Conservation (phyloP, 1,140 invertebrate genomes). For the Bombus polaris region DNA sequence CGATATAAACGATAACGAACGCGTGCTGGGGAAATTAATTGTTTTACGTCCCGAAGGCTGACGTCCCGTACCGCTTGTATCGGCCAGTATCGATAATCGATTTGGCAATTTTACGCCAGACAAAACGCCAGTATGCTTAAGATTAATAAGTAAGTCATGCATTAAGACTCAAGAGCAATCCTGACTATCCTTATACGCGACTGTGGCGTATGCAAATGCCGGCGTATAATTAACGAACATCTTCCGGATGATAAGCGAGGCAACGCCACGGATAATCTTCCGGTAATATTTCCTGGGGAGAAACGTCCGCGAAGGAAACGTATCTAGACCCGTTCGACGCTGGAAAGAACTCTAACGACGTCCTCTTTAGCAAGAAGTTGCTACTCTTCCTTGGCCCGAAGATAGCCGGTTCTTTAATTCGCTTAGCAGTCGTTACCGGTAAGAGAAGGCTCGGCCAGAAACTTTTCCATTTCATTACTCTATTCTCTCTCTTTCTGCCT, state of each 20-base stretch:
- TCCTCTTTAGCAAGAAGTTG: conserved; percentile 67
- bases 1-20: neutral
- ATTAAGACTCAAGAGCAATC: conserved; percentile 11
- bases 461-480: conserved; percentile 80
- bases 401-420: conserved; percentile 77
- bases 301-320: neutral
- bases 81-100: conserved; percentile 34
- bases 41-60: neutral
- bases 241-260: conserved; percentile 40
- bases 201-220: conserved; percentile 32
- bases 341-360: conserved; percentile 52
- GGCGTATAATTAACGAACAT: conserved; percentile 40
- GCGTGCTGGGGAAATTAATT: conserved; percentile 20
- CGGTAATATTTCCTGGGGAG: conserved; percentile 6
- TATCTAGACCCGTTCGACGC: conserved; percentile 29
- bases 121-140: neutral
- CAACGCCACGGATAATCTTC: conserved; percentile 5
- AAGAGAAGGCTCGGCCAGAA: conserved; percentile 65
- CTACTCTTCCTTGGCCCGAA: conserved; percentile 48
- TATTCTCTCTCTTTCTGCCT: conserved; percentile 10
- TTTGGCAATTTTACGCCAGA: conserved; percentile 22
- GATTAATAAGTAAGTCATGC: conserved; percentile 31
- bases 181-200: neutral
- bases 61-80: neutral
- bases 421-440: conserved; percentile 73